A percentile compares a stretch with the other conserved stretches of the same genome.
Conservation (phyloP, 2,888 invertebrate species). For the Nipponacmea schrenckii region DNA sequence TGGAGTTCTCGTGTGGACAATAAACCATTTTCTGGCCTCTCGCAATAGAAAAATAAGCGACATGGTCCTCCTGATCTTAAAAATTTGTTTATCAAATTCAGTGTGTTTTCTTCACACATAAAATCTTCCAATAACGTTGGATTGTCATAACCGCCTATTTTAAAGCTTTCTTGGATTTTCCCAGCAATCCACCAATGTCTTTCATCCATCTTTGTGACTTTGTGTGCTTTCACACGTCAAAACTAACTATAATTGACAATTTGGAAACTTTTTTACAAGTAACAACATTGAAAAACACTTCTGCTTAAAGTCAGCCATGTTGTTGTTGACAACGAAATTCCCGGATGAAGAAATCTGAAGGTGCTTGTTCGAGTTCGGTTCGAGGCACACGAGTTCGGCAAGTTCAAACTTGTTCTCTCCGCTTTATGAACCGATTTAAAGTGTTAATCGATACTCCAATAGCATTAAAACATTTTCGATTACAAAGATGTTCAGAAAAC, state of each 20-base stretch:
- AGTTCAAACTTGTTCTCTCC: too few relatives aligned
- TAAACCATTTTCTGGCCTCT: slow-evolving; percentile 54
- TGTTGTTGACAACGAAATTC: slow-evolving; percentile 56
- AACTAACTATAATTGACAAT: neutral
- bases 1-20: slow-evolving; percentile 56
- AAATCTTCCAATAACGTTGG: slow-evolving; percentile 65
- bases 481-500: too few relatives aligned
- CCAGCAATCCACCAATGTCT: slow-evolving; percentile 69
- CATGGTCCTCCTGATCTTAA: slow-evolving; percentile 62
- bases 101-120: slow-evolving; percentile 60
- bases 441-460: too few relatives aligned
- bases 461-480: too few relatives aligned
- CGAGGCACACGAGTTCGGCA: too few relatives aligned
- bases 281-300: slow-evolving; percentile 25
- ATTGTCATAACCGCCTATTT: slow-evolving; percentile 63
- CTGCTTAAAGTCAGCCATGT: slow-evolving; percentile 48
- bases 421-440: too few relatives aligned
- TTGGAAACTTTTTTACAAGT: slow-evolving; percentile 4
- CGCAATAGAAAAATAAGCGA: slow-evolving; percentile 64
- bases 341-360: slow-evolving; percentile 34
- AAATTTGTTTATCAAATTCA: slow-evolving; percentile 63
- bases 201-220: slow-evolving; percentile 64
- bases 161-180: slow-evolving; percentile 67
- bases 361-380: neutral
- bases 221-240: neutral